These are phyloP conservation scores for Trichosurus vulpecula DNA, from an alignment of 2,797 vertebrate genomes.

Conservation along the genomic window DNA sequence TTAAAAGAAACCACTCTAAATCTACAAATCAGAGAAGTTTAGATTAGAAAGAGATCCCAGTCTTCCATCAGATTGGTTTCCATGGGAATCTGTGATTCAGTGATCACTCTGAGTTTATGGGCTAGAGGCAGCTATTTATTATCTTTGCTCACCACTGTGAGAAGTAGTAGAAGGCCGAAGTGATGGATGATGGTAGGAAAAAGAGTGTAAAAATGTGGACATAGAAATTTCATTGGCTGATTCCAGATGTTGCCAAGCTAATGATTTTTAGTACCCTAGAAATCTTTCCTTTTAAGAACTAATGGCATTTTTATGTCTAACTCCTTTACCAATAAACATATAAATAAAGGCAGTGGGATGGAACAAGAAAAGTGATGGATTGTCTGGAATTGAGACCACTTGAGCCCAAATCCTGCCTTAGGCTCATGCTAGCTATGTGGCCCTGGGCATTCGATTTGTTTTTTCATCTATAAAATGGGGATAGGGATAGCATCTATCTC, in stretches of 20 bases:
- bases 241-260: not conserved
- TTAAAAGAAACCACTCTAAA: slow-evolving; percentile 33
- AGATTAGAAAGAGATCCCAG: not conserved
- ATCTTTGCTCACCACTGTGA: not conserved
- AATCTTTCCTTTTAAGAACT: not conserved
- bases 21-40: not conserved
- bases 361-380: not conserved
- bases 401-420: not conserved
- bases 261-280: not conserved
- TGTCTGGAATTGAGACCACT: not conserved
- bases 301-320: not conserved
- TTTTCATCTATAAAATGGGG: not conserved
- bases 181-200: not conserved
- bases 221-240: not conserved
- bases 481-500: not conserved
- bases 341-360: not conserved
- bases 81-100: slow-evolving; percentile 34
- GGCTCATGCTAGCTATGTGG: not conserved
- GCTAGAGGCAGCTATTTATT: not conserved
- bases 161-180: not conserved
- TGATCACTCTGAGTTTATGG: not conserved
- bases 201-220: not conserved
- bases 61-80: slow-evolving; percentile 44
- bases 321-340: not conserved
- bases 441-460: not conserved